Evolutionary conservation across 2,888 invertebrate species (phyloP), one percentile per base, ranked within the genome.

Genomic region (Pristionchus maxplancki): DNA sequence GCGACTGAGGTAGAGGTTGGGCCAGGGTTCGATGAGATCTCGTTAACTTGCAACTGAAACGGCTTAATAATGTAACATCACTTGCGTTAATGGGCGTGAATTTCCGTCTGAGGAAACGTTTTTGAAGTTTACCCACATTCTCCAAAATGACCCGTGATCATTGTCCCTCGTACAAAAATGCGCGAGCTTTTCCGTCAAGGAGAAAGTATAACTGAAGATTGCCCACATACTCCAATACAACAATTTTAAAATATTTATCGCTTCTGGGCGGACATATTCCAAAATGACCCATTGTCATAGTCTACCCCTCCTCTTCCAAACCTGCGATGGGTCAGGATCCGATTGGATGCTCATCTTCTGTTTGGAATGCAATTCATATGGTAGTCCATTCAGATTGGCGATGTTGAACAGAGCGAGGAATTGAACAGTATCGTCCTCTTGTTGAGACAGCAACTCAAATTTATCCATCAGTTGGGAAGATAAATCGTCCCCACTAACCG

Each of bases 361-460:
- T 71, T 83, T 87, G 11, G 92, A 92, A 81, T 92, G 92, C n/a
- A 92, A 84, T 88, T 92, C 92, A 84, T 92, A 92, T 15, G 92
- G 92, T 48, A 92, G 88, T 17, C 92, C 92, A 85, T 92, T 92
- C 81, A 92, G 88, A 87, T 92, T 92, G 64, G 92, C 92, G 78
- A 92, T 90, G 88, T 93, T 93, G 91, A 93, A 93, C 1, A 93
- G 89, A 48, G 93, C 93, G 81, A 93, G 89, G 90, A 93, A 93
- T 67, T 93, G 93, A 4, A 93, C 93, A 44, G 91, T 93, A 87
- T 93, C 93, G 88, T 93, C 93, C 89, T 93, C 93, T 90, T 93
- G 92, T 91, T 93, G 93, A 20, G 93, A 93, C 1, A 93, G 89
- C 71, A 92, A 92, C 92, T 92, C 89, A 62, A 92, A 89, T 82